Evolutionary conservation across 2,888 invertebrate species (phyloP).

Genomic region (Heteropelma amictum): DNA sequence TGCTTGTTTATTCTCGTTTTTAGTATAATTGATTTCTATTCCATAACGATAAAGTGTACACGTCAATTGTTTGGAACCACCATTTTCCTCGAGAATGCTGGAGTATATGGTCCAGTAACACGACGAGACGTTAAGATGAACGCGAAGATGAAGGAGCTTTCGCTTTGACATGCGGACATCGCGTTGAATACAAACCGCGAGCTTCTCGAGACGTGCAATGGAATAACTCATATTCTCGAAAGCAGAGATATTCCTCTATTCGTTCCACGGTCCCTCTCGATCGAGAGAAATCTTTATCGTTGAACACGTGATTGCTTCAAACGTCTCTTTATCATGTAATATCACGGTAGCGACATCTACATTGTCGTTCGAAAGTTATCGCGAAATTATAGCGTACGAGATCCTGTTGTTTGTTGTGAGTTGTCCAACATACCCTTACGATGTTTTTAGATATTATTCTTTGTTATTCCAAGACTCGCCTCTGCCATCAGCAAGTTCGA

Average conservation of each 20-base stretch:
- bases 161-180: neutral
- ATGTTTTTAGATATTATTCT: too few species aligned
- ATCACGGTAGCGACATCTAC: neutral
- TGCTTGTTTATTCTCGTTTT: too few species aligned
- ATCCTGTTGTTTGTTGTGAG: too few species aligned
- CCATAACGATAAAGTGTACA: neutral
- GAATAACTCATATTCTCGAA: conserved; percentile 44
- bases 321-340: conserved; percentile 32
- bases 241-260: conserved; percentile 17
- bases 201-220: conserved; percentile 33
- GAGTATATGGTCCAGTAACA: neutral
- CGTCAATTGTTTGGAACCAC: neutral
- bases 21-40: neutral
- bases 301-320: conserved; percentile 45
- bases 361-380: conserved; percentile 9
- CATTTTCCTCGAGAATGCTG: neutral
- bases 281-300: conserved; percentile 46
- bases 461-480: too few species aligned
- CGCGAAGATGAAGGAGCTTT: neutral
- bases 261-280: conserved; percentile 15
- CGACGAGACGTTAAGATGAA: conserved; percentile 8
- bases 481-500: too few species aligned
- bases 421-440: too few species aligned
- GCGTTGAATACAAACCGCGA: conserved; percentile 29
- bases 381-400: too few species aligned